These are phyloP conservation scores for Ctenochaetus hawaiiensis DNA, from an alignment of 2,797 vertebrate species.

Conservation along the genomic window DNA sequence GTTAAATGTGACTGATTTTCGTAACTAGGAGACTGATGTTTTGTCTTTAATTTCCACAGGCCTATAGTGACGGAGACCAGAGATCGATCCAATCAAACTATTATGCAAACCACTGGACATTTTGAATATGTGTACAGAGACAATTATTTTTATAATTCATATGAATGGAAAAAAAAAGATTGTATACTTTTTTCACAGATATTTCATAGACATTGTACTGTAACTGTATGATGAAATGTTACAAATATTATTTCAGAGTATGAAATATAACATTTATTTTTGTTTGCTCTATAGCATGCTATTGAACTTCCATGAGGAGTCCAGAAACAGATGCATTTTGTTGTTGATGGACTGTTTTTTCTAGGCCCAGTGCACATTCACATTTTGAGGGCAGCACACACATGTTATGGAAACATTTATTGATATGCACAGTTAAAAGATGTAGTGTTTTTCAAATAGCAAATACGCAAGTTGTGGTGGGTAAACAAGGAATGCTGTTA, in stretches of 20 bases:
- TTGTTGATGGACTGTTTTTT: conserved; percentile 66
- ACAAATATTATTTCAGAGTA: conserved; percentile 75
- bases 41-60: conserved; percentile 80
- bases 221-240: conserved; percentile 74
- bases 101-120: conserved; percentile 89
- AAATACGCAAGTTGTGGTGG: conserved; percentile 46
- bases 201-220: conserved; percentile 84
- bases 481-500: conserved; percentile 74
- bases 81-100: conserved; percentile 81
- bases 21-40: conserved; percentile 83
- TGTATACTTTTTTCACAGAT: conserved; percentile 88
- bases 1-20: conserved; percentile 75
- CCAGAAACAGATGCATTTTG: conserved; percentile 72
- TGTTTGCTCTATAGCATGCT: conserved; percentile 84
- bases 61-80: conserved; percentile 81
- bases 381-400: conserved; percentile 64
- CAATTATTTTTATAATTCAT: conserved; percentile 86
- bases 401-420: conserved; percentile 57
- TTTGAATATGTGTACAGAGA: conserved; percentile 84
- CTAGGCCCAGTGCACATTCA: conserved; percentile 59
- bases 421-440: conserved; percentile 68
- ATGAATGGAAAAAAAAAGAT: conserved; percentile 72
- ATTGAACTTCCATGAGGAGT: conserved; percentile 66
- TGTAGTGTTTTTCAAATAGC: conserved; percentile 52
- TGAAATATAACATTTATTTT: conserved; percentile 77